Base-by-base conservation (phyloP, 2,888 invertebrate species). In the Cheilosia vulpina region DNA sequence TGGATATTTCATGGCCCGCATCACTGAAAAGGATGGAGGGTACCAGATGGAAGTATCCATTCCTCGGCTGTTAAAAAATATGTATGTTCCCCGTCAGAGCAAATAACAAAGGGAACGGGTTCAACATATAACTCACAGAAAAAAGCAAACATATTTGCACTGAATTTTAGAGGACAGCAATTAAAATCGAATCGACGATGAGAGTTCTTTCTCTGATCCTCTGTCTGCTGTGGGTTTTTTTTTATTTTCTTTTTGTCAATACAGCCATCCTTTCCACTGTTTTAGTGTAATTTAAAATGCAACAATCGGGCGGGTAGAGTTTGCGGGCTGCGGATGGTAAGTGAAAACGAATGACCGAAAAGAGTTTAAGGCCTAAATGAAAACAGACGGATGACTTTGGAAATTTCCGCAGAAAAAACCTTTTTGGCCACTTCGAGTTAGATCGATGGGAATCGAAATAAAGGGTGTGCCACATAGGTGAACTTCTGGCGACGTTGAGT, bases 101-200 rank as follows among this genome's bases (percentile, higher is more conserved):
- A 62, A 77, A 63, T 27, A 73, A 58, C 43, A 68, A 24, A 15
- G 13, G 47, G 13, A 34, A 41, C 27, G 19, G 15, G 15, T 2
- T 60, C 34, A 43, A 73, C 31, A 52, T 3, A 50, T 9, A 17
- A 45, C 34, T 71, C 60, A 75, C 38, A 80, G 31, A 34, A 19
- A 34, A 45, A 69, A 5, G 6, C 31, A 38, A 47, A n/a, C 41
- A 84, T 80, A 53, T 80, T 84, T 84, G 79, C 68, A 13, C 45
- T 79, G 68, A 79, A 65, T 75, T 84, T 84, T 31, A 47, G 72
- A 71, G 58, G n/a, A 71, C 71, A 84, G 80, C 84, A 84, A 84
- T 84, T 84, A 80, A 84, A 84, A 75, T 76, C 58, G 69, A 63
- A 84, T 84, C 27, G 75, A 58, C 38, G 52, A 58, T 68, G 69